Evolutionary conservation across 2,888 invertebrate species (phyloP).

Genomic region (Hypomecis punctinalis): DNA sequence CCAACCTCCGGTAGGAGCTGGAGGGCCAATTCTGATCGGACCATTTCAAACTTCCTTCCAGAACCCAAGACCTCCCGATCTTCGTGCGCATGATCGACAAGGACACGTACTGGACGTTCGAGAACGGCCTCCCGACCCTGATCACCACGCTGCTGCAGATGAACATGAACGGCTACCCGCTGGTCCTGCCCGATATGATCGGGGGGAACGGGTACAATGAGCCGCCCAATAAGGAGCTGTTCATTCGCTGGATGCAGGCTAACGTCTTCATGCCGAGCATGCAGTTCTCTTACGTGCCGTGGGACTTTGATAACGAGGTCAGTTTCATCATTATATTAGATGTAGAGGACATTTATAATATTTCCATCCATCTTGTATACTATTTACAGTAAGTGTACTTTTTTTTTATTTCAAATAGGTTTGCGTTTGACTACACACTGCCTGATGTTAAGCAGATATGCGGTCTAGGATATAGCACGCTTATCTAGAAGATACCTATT

Average conservation of each 20-base stretch:
- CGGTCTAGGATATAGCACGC: no score
- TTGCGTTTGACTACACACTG: no score
- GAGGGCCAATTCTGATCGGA: no score
- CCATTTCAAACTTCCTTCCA: slow-evolving; percentile 45
- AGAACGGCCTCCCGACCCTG: slow-evolving; percentile 89
- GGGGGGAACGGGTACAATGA: slow-evolving; percentile 88
- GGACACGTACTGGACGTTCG: slow-evolving; percentile 88
- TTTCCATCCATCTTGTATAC: no score
- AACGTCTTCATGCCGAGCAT: slow-evolving; percentile 91
- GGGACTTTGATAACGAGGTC: slow-evolving; percentile 89
- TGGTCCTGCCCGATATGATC: slow-evolving; percentile 92
- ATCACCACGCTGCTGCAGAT: slow-evolving; percentile 89
- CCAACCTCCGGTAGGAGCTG: no score
- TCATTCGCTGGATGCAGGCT: slow-evolving; percentile 92
- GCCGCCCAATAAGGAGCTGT: slow-evolving; percentile 86
- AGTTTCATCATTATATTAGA: neutral
- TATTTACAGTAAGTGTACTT: no score
- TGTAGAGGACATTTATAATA: no score
- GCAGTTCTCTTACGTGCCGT: slow-evolving; percentile 92
- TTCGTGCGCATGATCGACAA: slow-evolving; percentile 93
- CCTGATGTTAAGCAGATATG: no score
- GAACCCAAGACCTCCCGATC: slow-evolving; percentile 88
- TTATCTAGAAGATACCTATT: no score
- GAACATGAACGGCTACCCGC: slow-evolving; percentile 88
- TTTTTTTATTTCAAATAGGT: no score